These are phyloP conservation scores for Hyppa rectilinea DNA, from an alignment of 2,888 invertebrate genomes.

Conservation along the genomic window DNA sequence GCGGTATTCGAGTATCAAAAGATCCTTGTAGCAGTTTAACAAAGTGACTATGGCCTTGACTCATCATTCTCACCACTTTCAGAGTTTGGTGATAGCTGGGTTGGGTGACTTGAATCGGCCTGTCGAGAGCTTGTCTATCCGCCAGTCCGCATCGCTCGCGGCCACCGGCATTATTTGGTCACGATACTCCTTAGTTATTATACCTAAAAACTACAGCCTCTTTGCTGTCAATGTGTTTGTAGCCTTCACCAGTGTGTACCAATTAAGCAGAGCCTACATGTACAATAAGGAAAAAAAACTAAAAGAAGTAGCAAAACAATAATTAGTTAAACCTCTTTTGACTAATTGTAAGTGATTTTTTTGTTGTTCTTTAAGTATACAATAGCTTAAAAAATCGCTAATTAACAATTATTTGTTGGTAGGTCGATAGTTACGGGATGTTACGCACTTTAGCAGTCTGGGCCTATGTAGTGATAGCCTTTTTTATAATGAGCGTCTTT, in stretches of 20 bases:
- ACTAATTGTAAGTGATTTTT: slow-evolving; percentile 9
- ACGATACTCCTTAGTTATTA: slow-evolving; percentile 98
- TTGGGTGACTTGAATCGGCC: slow-evolving; percentile 97
- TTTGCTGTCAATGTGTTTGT: slow-evolving; percentile 99
- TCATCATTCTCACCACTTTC: slow-evolving; percentile 87
- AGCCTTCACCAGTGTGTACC: slow-evolving; percentile 96
- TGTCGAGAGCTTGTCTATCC: slow-evolving; percentile 95
- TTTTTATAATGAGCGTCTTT: slow-evolving; percentile 8
- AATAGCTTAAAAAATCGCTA: slow-evolving; percentile 12
- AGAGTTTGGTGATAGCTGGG: slow-evolving; percentile 95
- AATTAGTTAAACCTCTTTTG: slow-evolving; percentile 21
- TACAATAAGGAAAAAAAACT: slow-evolving; percentile 65
- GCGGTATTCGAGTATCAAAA: background rate
- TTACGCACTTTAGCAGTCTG: slow-evolving; percentile 25
- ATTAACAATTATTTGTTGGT: slow-evolving; percentile 6
- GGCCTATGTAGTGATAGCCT: background rate
- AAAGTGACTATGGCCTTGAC: slow-evolving; percentile 53
- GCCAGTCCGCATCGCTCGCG: slow-evolving; percentile 95
- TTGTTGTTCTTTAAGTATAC: slow-evolving; percentile 13
- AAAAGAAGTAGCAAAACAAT: slow-evolving; percentile 19
- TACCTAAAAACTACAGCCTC: slow-evolving; percentile 98
- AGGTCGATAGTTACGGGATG: slow-evolving; percentile 50
- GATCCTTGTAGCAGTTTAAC: slow-evolving; percentile 2
- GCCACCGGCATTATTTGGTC: slow-evolving; percentile 95
- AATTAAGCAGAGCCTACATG: slow-evolving; percentile 93